Evolutionary conservation across 2,113 vertebrate genomes (phyloP), one percentile per base, ranked within the genome.

Genomic region (Apteryx mantelli): DNA sequence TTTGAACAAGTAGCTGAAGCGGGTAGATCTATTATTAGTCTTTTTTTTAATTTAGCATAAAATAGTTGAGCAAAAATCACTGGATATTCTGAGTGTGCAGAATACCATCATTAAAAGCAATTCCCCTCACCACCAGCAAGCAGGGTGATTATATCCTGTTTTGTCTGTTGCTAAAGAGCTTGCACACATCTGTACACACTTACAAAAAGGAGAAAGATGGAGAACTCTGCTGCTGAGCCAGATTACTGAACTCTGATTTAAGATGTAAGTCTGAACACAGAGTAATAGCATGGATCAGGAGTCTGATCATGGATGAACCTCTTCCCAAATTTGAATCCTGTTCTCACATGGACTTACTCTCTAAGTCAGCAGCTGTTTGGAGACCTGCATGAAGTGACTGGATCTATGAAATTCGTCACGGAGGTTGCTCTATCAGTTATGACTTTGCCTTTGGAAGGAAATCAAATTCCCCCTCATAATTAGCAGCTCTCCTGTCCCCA

Each of bases 31-130:
- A 40, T 71, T 15, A 30, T n/a, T 81, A 70, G 74, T 46, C 15
- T 93, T 95, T 48, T 68, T 95, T 91, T 87, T 91, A 81, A 56
- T 94, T 88, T 25, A 68, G 30, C 28, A 65, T 83, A 60, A 88
- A 94, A 73, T 64, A 87, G 75, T 6, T 80, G 32, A 93, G 38
- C 25, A 78, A 88, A 80, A 78, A 58, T 83, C 53, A 36, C 25
- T 68, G 19, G 10, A 7, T 71, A 71, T 81, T 93, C 70, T 42
- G 66, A 78, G 30, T 28, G 30, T 63, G 85, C 30, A 56, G 56
- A 71, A 82, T 88, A 61, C 42, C 7, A 1, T 44, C 11, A 76
- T 81, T 55, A 60, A 82, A 96, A 82, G n/a, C 38, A 88, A 22
- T 9, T 90, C 83, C n/a, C 5, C 11, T 92, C 56, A 55, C 32